phyloP scores from a whole-genome alignment of 2,113 vertebrate species.

The Hypanus sabinus region DNA sequence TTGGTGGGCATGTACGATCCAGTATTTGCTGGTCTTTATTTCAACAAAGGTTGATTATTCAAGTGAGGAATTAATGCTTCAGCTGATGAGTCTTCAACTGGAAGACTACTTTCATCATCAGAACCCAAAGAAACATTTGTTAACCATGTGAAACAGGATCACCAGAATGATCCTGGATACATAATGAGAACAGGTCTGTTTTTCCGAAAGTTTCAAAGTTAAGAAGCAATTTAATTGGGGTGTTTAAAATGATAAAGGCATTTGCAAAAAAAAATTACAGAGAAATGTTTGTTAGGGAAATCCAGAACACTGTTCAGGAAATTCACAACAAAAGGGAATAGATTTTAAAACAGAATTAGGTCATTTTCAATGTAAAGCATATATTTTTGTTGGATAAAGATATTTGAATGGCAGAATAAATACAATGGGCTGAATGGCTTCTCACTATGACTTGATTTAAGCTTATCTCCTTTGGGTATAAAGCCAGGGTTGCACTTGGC shows the following conservation, averaged over 20 bases:
- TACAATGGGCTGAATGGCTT: background rate
- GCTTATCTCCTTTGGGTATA: background rate
- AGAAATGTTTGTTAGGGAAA: background rate
- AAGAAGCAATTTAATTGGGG: background rate
- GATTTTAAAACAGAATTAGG: background rate
- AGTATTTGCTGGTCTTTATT: background rate
- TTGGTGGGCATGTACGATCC: background rate
- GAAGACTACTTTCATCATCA: background rate
- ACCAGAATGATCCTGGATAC: background rate
- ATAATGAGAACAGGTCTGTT: background rate
- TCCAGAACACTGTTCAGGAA: constrained; percentile 2
- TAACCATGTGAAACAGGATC: background rate
- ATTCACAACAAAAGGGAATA: background rate
- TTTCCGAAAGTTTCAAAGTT: background rate
- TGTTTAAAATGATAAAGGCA: background rate
- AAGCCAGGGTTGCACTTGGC: background rate
- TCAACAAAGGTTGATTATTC: background rate
- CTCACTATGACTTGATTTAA: background rate
- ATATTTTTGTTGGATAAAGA: too few species aligned
- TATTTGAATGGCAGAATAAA: background rate
- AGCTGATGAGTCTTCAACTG: background rate
- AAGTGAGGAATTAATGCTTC: background rate
- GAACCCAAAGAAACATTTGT: background rate
- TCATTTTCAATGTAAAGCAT: background rate
- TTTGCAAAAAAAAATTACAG: background rate